These are phyloP conservation scores for Drosophila biarmipes DNA, from an alignment of 1,140 invertebrate species.

Conservation along the genomic window DNA sequence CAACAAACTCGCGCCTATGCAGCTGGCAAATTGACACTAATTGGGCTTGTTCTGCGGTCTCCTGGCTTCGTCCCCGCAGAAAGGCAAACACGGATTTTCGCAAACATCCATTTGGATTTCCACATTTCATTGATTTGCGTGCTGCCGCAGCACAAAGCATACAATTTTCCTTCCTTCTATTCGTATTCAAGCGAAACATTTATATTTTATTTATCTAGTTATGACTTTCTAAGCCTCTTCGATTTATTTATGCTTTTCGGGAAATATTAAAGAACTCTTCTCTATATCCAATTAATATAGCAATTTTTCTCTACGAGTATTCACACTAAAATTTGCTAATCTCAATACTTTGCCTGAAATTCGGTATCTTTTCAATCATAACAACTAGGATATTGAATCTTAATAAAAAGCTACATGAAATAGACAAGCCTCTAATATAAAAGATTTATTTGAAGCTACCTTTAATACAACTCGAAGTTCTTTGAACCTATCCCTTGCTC, in stretches of 20 bases:
- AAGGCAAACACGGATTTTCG: conserved; percentile 25
- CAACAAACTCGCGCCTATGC: conserved; percentile 40
- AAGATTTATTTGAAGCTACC: background rate
- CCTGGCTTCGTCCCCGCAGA: background rate
- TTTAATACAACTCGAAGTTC: background rate
- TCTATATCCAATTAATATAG: background rate
- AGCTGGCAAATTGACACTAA: conserved; percentile 57
- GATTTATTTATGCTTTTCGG: background rate
- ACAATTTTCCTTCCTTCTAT: background rate
- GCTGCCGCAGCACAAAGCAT: background rate
- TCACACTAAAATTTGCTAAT: background rate
- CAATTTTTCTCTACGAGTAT: background rate
- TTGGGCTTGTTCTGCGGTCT: conserved; percentile 25
- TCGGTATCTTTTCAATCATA: background rate
- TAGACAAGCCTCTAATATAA: background rate
- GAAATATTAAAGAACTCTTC: background rate
- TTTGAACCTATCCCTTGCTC: background rate
- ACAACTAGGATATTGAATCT: background rate
- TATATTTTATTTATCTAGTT: background rate
- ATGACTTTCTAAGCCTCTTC: background rate
- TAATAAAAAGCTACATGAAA: background rate
- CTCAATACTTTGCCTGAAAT: background rate
- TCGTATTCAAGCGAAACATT: background rate
- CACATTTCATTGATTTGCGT: background rate
- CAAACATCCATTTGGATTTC: background rate